phyloP scores from a whole-genome alignment of 2,113 vertebrate species.

The Pycnonotus jocosus region DNA sequence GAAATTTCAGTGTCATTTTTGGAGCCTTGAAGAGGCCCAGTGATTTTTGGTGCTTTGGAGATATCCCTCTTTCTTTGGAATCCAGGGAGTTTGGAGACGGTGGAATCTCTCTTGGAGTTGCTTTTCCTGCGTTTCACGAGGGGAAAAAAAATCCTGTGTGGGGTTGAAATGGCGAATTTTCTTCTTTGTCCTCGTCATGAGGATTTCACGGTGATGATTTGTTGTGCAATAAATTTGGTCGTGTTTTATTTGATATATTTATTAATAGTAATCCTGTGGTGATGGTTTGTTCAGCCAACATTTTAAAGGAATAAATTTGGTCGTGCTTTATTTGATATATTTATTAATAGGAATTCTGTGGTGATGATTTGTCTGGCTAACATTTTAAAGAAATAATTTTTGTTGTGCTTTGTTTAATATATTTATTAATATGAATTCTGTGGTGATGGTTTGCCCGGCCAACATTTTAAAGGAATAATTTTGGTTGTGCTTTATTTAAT shows the following conservation, averaged over 20 bases:
- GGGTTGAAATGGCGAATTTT: neutral
- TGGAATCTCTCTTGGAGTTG: fast-evolving
- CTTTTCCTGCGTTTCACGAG: neutral
- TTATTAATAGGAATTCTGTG: neutral
- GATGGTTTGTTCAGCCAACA: neutral
- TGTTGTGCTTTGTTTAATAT: neutral
- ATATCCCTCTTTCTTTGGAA: neutral
- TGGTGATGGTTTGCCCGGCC: neutral
- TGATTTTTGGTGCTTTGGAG: neutral
- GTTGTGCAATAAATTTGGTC: neutral
- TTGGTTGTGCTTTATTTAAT: neutral
- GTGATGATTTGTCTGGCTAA: neutral
- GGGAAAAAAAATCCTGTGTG: neutral
- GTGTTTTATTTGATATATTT: neutral
- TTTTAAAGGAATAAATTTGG: neutral
- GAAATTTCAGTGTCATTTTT: neutral
- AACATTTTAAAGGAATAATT: neutral
- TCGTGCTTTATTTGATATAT: neutral
- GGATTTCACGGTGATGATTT: neutral
- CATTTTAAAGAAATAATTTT: no score
- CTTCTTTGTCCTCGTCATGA: neutral
- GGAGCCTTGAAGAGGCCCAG: neutral
- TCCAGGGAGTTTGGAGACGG: neutral
- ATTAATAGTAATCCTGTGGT: neutral
- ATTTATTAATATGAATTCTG: neutral